Evolutionary conservation across 1,140 invertebrate genomes (phyloP).

Genomic region (Lepidurus apus): DNA sequence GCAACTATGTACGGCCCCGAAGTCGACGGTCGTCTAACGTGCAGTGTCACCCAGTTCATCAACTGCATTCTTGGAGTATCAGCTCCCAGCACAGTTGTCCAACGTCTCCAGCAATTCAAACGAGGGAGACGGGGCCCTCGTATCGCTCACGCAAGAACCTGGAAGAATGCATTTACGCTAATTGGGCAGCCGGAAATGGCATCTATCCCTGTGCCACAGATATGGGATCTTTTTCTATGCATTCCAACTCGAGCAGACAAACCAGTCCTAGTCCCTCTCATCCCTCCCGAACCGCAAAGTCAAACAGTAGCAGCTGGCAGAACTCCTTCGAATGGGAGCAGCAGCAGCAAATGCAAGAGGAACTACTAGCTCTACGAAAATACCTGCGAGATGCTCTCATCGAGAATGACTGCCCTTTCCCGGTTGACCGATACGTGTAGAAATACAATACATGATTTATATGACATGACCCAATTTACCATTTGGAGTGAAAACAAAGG

Average conservation of each 20-base stretch:
- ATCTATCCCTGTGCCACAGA: neutral
- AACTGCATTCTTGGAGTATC: neutral
- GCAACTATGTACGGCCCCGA: neutral
- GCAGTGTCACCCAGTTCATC: neutral
- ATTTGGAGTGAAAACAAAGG: neutral
- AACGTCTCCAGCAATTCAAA: neutral
- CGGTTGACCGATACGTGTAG: constrained; percentile 17
- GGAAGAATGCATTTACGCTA: neutral
- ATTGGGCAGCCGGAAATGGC: neutral
- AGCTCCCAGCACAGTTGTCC: neutral
- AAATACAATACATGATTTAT: neutral
- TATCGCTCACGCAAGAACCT: neutral
- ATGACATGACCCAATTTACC: neutral
- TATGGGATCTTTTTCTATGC: neutral
- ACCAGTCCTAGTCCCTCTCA: neutral
- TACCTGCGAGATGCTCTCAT: constrained; percentile 12
- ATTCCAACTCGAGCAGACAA: neutral
- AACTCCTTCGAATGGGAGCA: neutral
- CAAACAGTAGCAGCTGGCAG: neutral
- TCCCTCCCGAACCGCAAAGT: neutral
- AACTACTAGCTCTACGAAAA: neutral
- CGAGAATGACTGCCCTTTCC: constrained; percentile 1
- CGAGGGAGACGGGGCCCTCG: neutral
- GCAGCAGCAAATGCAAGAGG: constrained; percentile 8
- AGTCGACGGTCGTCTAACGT: neutral